Evolutionary conservation across 1,140 invertebrate genomes (phyloP).

Genomic region (Helicoverpa armigera): DNA sequence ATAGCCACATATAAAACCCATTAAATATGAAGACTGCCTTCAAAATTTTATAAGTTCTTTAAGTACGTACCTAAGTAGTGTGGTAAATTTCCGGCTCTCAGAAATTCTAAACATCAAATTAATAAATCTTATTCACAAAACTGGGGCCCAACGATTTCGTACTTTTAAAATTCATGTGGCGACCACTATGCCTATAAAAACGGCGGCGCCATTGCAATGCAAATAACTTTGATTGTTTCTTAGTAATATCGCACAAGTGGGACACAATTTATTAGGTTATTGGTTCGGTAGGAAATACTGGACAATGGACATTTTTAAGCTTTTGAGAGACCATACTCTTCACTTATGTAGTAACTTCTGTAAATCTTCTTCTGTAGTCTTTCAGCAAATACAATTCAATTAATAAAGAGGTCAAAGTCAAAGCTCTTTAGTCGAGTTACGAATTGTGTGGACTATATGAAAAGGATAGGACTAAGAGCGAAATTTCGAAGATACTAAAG

Average conservation of each 20-base stretch:
- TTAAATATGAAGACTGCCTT: too few species aligned
- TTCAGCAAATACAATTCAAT: too few species aligned
- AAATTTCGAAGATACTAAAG: too few species aligned
- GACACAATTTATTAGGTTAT: slow-evolving; percentile 37
- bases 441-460: background rate
- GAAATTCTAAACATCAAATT: slow-evolving; percentile 8
- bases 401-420: too few species aligned
- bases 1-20: too few species aligned
- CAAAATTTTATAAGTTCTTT: background rate
- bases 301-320: background rate
- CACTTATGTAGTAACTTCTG: too few species aligned
- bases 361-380: too few species aligned
- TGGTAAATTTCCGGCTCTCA: background rate
- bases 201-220: slow-evolving; percentile 28
- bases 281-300: slow-evolving; percentile 7
- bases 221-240: slow-evolving; percentile 44
- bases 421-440: too few species aligned
- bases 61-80: background rate
- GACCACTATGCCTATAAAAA: slow-evolving; percentile 15
- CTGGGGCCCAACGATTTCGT: background rate
- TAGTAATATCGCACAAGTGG: slow-evolving; percentile 33
- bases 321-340: too few species aligned
- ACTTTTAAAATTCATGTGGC: slow-evolving; percentile 29
- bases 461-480: too few species aligned
- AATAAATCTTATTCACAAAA: slow-evolving; percentile 22